phyloP scores from a whole-genome alignment of 2,797 vertebrate genomes.

The Notolepis coatsorum region DNA sequence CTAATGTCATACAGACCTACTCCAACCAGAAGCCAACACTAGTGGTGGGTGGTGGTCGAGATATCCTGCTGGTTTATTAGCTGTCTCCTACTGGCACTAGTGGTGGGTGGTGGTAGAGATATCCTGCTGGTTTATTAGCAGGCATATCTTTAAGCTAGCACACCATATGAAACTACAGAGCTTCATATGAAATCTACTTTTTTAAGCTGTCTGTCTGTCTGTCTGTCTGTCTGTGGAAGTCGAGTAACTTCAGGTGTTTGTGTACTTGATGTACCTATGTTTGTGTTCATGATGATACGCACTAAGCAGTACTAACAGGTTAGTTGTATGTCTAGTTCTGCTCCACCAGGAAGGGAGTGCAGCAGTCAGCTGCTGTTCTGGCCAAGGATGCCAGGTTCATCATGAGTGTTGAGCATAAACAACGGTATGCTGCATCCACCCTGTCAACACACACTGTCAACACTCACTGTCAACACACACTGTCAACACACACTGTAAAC shows the following conservation, averaged over 20 bases:
- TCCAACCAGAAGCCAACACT: conserved; percentile 94
- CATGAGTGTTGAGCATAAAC: conserved; percentile 90
- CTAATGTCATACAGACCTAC: conserved; percentile 92
- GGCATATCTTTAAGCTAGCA: too few species aligned
- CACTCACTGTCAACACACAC: too few species aligned
- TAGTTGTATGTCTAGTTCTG: conserved; percentile 86
- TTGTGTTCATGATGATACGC: too few species aligned
- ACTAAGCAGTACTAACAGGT: too few species aligned
- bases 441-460: too few species aligned
- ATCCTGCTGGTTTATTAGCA: too few species aligned
- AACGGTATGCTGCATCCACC: conserved; percentile 81
- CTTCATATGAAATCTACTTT: too few species aligned
- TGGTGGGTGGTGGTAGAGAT: too few species aligned
- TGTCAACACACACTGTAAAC: too few species aligned
- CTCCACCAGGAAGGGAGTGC: conserved; percentile 96
- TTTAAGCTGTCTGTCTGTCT: not conserved
- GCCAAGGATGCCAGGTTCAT: conserved; percentile 94
- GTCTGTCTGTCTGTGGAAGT: too few species aligned
- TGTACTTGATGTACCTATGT: not conserved
- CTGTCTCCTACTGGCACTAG: not conserved
- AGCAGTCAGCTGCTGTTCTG: conserved; percentile 92
- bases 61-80: too few species aligned
- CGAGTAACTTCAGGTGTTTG: not conserved
- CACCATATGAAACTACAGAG: too few species aligned
- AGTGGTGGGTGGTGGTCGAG: conserved; percentile 88